Conservation (phyloP, 2,888 invertebrate genomes). For the Scaptomyza cyrtandrae region DNA sequence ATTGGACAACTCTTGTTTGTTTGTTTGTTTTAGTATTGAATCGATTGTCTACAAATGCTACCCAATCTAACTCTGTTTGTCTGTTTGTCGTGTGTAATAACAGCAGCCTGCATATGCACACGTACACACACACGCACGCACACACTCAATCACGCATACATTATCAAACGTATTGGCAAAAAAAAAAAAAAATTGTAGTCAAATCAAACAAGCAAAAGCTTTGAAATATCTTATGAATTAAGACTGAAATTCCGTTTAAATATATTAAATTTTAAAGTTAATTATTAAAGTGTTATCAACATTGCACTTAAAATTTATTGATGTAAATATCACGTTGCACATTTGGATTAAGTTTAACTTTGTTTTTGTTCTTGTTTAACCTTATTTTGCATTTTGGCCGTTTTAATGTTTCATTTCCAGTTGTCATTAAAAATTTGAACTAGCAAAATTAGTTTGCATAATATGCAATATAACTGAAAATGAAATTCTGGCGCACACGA, state of each 20-base stretch:
- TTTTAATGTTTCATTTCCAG: too few species aligned
- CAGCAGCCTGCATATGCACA: slow-evolving; percentile 23
- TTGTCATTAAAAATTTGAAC: too few species aligned
- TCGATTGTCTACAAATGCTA: background rate
- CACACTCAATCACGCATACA: background rate
- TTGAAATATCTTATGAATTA: background rate
- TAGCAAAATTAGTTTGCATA: slow-evolving; percentile 16
- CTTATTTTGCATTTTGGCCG: background rate
- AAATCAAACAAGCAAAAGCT: slow-evolving; percentile 7
- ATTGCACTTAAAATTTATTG: background rate
- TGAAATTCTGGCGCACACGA: slow-evolving; percentile 1
- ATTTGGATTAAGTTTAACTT: too few species aligned
- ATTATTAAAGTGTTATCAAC: background rate
- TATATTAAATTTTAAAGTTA: slow-evolving; percentile 18
- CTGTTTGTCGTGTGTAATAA: slow-evolving; percentile 38
- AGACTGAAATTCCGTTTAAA: slow-evolving; percentile 10
- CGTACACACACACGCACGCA: slow-evolving; percentile 16
- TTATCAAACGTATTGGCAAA: slow-evolving; percentile 6
- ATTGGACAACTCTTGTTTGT: background rate
- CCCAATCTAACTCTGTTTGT: slow-evolving; percentile 23
- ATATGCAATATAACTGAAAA: slow-evolving; percentile 15
- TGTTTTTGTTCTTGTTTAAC: background rate
- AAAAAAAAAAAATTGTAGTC: slow-evolving; percentile 1
- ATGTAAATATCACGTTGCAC: too few species aligned
- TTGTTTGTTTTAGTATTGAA: slow-evolving; percentile 13